Evolutionary conservation across 2,113 vertebrate species (phyloP).

Genomic region (Gallinago media): DNA sequence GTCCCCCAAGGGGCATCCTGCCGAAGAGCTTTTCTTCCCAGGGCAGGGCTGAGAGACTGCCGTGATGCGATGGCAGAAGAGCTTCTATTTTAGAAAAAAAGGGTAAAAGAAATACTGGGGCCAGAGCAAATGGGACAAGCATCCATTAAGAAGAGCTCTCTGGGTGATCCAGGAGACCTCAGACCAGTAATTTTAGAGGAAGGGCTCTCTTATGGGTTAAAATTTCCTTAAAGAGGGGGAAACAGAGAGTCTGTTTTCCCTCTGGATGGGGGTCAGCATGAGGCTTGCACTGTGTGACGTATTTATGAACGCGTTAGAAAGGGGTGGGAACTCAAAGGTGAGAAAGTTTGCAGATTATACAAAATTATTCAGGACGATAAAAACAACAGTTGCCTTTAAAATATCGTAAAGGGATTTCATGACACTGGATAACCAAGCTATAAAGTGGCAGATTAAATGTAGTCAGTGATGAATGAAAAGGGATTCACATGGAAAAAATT

Average conservation of each 20-base stretch:
- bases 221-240: slow-evolving; percentile 40
- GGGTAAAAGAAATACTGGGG: not conserved
- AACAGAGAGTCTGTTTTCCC: slow-evolving; percentile 61
- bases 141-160: slow-evolving; percentile 26
- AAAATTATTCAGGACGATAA: slow-evolving; percentile 36
- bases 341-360: slow-evolving; percentile 47
- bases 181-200: slow-evolving; percentile 39
- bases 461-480: slow-evolving; percentile 61
- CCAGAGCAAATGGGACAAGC: not conserved
- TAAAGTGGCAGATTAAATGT: slow-evolving; percentile 65
- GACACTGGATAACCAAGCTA: slow-evolving; percentile 45
- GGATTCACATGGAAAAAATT: slow-evolving; percentile 65
- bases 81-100: not conserved
- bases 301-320: not conserved
- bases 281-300: not conserved
- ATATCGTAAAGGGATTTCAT: slow-evolving; percentile 47
- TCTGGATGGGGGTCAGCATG: not conserved
- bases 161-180: slow-evolving; percentile 52
- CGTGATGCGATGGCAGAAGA: not conserved
- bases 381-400: slow-evolving; percentile 62
- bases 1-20: not conserved
- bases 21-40: not conserved
- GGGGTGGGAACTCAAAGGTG: not conserved
- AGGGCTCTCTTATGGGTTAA: slow-evolving; percentile 39
- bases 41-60: not conserved